Base-by-base conservation (phyloP, 2,113 vertebrate genomes). In the Oncorhynchus tshawytscha region DNA sequence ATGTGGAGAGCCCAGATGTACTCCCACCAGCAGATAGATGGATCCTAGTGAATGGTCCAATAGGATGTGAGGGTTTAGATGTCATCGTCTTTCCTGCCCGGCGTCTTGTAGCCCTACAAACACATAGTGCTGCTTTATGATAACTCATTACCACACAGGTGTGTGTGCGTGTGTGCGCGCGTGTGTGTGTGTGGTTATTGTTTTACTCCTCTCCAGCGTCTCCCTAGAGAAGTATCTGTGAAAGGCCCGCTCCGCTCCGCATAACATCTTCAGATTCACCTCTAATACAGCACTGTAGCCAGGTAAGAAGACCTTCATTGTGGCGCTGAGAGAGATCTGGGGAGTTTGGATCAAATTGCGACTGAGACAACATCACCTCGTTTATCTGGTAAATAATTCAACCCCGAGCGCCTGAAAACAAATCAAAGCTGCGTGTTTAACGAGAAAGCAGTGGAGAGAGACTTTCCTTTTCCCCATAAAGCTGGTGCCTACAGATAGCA, bases 321-420 rank as follows among this genome's bases (percentile, higher is more conserved):
- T 82, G 69, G 81, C 70, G 78, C 78, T 83, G 51, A 25, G 24
- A 25, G 20, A 27, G n/a, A 13, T 65, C 25, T 22, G 62, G 80
- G 85, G 81, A 77, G 72, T 85, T 83, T 82, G 85, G 81, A 85
- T 90, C 76, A 62, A 81, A 54, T 80, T 79, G 86, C 81, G 84
- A 83, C 88, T 89, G 83, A 88, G 88, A 86, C 87, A 88, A 83
- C 89, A 90, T 87, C 87, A 78, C 82, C 86, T 90, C 91, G 91
- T 92, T 92, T 91, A 90, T 90, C 86, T 82, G 89, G 89, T 91
- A 92, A 92, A 92, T 91, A 90, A 91, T 90, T 90, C 84, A 87
- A 22, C 60, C 65, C 25, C 3, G 4, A n/a, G n/a, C 22, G 7
- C 25, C 27, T 27, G 80, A 83, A 88, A 85, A 81, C 79, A 86